Conservation (phyloP, 2,797 vertebrate genomes). For the Lepilemur ruficaudatus region DNA sequence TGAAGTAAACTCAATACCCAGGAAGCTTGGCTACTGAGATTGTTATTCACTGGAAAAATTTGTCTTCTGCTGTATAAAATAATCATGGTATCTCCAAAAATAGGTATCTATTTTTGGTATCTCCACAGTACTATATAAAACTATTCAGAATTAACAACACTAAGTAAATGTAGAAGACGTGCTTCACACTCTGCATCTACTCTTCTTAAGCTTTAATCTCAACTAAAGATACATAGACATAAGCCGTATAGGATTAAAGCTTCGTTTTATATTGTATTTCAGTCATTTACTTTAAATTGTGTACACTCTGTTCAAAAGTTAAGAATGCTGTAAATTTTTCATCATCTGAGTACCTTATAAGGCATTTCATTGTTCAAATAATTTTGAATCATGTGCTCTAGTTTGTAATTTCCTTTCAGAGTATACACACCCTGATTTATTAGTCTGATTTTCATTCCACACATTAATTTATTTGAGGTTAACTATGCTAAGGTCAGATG, state of each 20-base stretch:
- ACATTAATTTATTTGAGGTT: conserved; percentile 48
- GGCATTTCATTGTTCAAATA: neutral
- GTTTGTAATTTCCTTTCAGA: conserved; percentile 32
- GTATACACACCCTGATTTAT: conserved; percentile 39
- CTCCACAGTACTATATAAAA: neutral
- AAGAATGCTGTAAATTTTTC: neutral
- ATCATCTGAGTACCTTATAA: neutral
- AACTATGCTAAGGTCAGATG: conserved; percentile 29
- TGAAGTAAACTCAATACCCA: neutral
- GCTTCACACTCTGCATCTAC: neutral
- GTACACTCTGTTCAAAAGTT: neutral
- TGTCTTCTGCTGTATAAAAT: neutral
- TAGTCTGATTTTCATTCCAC: conserved; percentile 38
- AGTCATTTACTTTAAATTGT: neutral
- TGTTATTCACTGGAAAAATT: neutral
- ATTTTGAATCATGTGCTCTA: neutral
- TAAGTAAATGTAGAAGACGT: neutral
- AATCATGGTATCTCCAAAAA: neutral
- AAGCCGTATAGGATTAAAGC: neutral
- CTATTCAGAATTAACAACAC: neutral
- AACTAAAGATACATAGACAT: neutral
- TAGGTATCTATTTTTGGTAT: no score
- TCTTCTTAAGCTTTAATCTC: neutral
- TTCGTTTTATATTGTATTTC: neutral
- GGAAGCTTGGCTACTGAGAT: neutral